phyloP scores from a whole-genome alignment of 2,888 invertebrate species.

The Molorchus minor region DNA sequence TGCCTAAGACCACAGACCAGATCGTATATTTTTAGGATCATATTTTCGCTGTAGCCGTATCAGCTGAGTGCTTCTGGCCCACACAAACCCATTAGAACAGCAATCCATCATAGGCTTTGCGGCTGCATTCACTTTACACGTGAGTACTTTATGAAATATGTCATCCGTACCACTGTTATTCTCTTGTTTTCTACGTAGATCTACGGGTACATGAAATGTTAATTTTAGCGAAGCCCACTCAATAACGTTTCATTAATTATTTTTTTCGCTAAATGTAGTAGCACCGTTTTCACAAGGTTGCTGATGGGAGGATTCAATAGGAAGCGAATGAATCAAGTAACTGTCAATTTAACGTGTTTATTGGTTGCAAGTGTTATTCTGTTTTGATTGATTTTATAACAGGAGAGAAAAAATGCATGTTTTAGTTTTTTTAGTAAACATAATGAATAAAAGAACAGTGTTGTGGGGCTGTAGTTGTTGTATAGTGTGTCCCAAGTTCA shows the following conservation, averaged over 20 bases:
- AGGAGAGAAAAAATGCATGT: too few relatives aligned
- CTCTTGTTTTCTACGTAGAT: conserved; percentile 2
- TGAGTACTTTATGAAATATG: conserved; percentile 22
- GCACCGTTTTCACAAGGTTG: neutral
- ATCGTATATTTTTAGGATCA: conserved; percentile 9
- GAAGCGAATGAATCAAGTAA: too few relatives aligned
- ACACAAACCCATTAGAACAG: conserved; percentile 18
- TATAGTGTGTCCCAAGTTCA: too few relatives aligned
- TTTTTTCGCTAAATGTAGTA: neutral
- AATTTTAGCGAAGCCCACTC: conserved; percentile 9
- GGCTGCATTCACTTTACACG: conserved; percentile 14
- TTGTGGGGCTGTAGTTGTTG: too few relatives aligned
- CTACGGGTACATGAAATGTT: conserved; percentile 14
- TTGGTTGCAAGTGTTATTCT: too few relatives aligned
- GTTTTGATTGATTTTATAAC: too few relatives aligned
- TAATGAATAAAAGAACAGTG: too few relatives aligned
- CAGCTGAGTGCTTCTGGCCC: conserved; percentile 17
- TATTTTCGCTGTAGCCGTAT: conserved; percentile 14
- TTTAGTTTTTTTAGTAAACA: too few relatives aligned
- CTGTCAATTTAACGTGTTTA: too few relatives aligned
- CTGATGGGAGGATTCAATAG: too few relatives aligned
- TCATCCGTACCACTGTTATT: conserved; percentile 1
- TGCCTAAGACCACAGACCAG: too few relatives aligned
- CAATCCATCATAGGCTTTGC: conserved; percentile 16
- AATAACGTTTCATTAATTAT: conserved; percentile 14